A percentile compares a stretch with the other conserved stretches of the same genome.
Conservation (phyloP, 2,888 invertebrate genomes). For the Embidobia sp. region DNA sequence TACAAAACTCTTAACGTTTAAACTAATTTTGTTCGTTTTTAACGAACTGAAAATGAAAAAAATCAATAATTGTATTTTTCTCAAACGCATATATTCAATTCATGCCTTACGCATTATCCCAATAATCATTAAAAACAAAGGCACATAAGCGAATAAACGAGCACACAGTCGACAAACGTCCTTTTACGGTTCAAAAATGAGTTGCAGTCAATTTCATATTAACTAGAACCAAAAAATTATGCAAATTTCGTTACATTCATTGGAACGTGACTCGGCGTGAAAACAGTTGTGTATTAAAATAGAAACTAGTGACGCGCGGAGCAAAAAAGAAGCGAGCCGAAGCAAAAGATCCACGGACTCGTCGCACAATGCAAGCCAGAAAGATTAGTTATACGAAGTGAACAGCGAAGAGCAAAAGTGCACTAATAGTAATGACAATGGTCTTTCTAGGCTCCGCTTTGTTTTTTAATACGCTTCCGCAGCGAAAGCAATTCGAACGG, state of each 20-base stretch:
- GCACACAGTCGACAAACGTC: background rate
- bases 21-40: no score
- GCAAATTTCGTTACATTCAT: slow-evolving; percentile 21
- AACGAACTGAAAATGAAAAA: no score
- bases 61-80: no score
- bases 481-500: slow-evolving; percentile 7
- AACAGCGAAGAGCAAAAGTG: slow-evolving; percentile 33
- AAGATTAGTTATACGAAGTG: slow-evolving; percentile 34
- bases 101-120: no score
- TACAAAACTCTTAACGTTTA: no score
- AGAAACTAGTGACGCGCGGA: slow-evolving; percentile 18
- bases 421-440: slow-evolving; percentile 45
- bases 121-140: no score
- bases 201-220: slow-evolving; percentile 3
- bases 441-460: slow-evolving; percentile 27
- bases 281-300: slow-evolving; percentile 40
- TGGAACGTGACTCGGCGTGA: slow-evolving; percentile 21
- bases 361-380: slow-evolving; percentile 8
- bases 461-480: slow-evolving; percentile 34
- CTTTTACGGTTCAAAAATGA: background rate
- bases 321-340: slow-evolving; percentile 4
- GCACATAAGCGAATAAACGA: no score
- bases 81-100: no score
- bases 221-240: slow-evolving; percentile 16
- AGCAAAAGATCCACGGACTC: slow-evolving; percentile 6